phyloP scores from a whole-genome alignment of 2,888 invertebrate genomes.

The Invenusta paracnida region DNA sequence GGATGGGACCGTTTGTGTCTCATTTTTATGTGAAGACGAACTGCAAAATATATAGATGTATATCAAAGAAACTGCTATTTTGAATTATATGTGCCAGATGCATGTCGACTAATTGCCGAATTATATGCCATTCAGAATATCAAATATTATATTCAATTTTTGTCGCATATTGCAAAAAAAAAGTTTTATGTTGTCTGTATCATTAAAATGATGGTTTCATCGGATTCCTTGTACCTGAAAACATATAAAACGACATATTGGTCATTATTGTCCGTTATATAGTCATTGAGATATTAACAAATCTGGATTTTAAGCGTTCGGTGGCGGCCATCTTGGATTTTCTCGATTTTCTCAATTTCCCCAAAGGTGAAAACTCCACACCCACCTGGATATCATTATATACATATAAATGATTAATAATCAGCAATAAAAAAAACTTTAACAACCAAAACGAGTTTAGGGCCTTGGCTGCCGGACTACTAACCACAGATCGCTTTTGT shows the following conservation, averaged over 20 bases:
- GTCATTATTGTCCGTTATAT: neutral
- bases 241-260: constrained; percentile 7
- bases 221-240: constrained; percentile 24
- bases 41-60: too few species aligned
- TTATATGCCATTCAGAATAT: neutral
- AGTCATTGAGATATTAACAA: neutral
- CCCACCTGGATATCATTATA: neutral
- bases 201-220: neutral
- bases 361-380: neutral
- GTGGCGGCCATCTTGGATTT: neutral
- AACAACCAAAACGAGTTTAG: neutral
- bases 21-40: too few species aligned
- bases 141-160: neutral
- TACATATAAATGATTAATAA: neutral
- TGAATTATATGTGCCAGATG: too few species aligned
- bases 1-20: too few species aligned
- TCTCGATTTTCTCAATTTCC: neutral
- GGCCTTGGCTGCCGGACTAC: neutral
- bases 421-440: neutral
- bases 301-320: neutral
- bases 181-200: neutral
- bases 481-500: too few species aligned
- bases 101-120: neutral
- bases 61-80: too few species aligned
- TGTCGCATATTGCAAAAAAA: neutral